Evolutionary conservation across 2,113 vertebrate genomes (phyloP), one percentile per base, ranked within the genome.

Genomic region (Struthio camelus): DNA sequence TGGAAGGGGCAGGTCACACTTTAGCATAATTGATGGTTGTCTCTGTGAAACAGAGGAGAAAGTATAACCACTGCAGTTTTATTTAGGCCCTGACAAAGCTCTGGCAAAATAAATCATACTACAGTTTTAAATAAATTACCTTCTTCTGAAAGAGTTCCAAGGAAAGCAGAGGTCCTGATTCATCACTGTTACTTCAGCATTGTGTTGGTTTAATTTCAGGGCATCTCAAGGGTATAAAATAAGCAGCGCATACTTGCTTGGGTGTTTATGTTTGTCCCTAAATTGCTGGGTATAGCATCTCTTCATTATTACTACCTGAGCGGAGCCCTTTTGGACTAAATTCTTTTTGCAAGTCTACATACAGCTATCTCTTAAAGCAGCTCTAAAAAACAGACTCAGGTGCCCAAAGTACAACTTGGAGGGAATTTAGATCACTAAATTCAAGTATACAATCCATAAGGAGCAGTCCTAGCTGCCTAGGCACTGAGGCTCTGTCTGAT

Each of bases 51-150:
- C 40, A 93, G 85, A 95, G 64, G 85, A 93, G 91, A 87, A 78
- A 83, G 65, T 89, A 87, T 84, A 94, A 96, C 86, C 88, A 89
- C 7, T 76, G 77, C 38, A 72, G 82, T 80, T 95, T 94, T 96
- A 94, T 96, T 97, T 95, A 95, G 81, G 64, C 40, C 70, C 87
- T 90, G 79, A 97, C 91, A 95, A 89, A 94, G 50, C 71, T 78
- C 81, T 93, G 76, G 94, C 51, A 91, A 91, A 69, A 91, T 78
- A 93, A 95, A 94, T 75, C 79, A 88, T 67, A 90, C 56, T 75
- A 46, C 30, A 93, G 64, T 85, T 88, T 89, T 93, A 94, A 76
- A 93, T 95, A 94, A 94, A 94, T 71, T 65, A 80, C 66, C 51
- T 87, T 81, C 56, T 90, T 85, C 76, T 94, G 67, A 91, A 85